Evolutionary conservation across 2,888 invertebrate genomes (phyloP), one percentile per base, ranked within the genome.

Genomic region (Mythimna vitellina): DNA sequence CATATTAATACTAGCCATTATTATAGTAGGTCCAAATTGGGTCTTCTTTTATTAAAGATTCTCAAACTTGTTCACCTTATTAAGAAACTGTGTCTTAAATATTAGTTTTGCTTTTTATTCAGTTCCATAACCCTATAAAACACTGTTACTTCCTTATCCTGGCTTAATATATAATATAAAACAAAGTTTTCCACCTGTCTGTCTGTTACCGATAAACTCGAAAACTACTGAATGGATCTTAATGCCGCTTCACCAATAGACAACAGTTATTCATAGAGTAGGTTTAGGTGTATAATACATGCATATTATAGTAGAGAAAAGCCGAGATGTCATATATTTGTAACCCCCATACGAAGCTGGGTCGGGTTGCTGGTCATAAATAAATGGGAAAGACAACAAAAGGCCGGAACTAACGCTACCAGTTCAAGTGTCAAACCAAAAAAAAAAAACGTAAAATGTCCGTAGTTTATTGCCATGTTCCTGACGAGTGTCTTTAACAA

Each of bases 401-500:
- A 51, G 60, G 10, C n/a, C 58, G 67, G 78, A 72, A 72, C 64
- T 25, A 54, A 61, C 49, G 25, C 22, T 53, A 57, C 74, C 32
- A 62, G 62, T 64, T 67, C 61, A 64, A 63, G 56, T 79, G 62
- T 70, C 53, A 82, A 60, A 82, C 65, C 5, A 46, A 68, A 78
- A 72, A 68, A 80, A 57, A 82, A 73, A 73, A 80, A 66, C 56
- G 42, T 78, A 58, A 65, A 80, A 65, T 67, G 60, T 35, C 14
- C 38, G 64, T 57, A 61, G 63, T 79, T 69, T 54, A 74, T 73
- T 61, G 70, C 57, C 57, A 20, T 17, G 66, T 61, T 38, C 25
- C 69, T 73, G 66, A 57, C 65, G 35, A 65, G 68, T 73, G 73
- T 53, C 69, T 57, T 65, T 61, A 61, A 73, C 69, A 70, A 80